These are phyloP conservation scores for Drosophila kanapiae DNA, from an alignment of 1,140 invertebrate genomes.

Conservation along the genomic window DNA sequence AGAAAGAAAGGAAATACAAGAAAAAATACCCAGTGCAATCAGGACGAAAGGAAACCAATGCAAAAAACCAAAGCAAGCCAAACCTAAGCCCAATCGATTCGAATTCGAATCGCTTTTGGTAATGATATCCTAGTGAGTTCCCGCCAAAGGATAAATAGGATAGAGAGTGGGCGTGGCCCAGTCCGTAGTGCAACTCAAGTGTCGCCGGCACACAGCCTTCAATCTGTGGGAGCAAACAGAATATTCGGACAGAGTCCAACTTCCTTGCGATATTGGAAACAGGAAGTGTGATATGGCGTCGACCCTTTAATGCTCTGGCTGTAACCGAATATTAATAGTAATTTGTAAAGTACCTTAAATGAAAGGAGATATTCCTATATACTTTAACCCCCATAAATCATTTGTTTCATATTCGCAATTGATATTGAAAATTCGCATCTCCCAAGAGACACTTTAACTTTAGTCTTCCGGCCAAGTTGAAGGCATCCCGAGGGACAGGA, in stretches of 20 bases:
- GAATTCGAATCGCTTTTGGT: slow-evolving; percentile 65
- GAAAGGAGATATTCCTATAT: background rate
- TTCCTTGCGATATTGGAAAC: slow-evolving; percentile 40
- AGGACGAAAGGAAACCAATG: slow-evolving; percentile 35
- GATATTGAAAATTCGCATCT: slow-evolving; percentile 10
- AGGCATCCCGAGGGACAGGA: background rate
- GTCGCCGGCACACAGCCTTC: slow-evolving; percentile 56
- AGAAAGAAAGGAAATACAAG: slow-evolving; percentile 11
- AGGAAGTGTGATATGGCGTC: background rate
- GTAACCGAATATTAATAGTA: background rate
- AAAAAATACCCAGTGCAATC: slow-evolving; percentile 26
- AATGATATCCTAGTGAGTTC: slow-evolving; percentile 65
- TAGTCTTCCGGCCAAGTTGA: background rate
- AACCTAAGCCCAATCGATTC: slow-evolving; percentile 49
- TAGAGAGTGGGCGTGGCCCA: slow-evolving; percentile 26
- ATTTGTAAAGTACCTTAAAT: background rate
- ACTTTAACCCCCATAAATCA: slow-evolving; percentile 2
- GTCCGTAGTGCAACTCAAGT: slow-evolving; percentile 34
- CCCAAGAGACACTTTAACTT: background rate
- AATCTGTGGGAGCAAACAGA: slow-evolving; percentile 45
- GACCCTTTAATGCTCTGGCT: slow-evolving; percentile 5
- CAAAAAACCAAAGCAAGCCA: slow-evolving; percentile 35
- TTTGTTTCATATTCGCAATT: background rate
- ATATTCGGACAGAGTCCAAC: slow-evolving; percentile 37
- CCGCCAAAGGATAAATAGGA: slow-evolving; percentile 14